Conservation (phyloP, 1,140 invertebrate genomes). For the Meteorus sp. region DNA sequence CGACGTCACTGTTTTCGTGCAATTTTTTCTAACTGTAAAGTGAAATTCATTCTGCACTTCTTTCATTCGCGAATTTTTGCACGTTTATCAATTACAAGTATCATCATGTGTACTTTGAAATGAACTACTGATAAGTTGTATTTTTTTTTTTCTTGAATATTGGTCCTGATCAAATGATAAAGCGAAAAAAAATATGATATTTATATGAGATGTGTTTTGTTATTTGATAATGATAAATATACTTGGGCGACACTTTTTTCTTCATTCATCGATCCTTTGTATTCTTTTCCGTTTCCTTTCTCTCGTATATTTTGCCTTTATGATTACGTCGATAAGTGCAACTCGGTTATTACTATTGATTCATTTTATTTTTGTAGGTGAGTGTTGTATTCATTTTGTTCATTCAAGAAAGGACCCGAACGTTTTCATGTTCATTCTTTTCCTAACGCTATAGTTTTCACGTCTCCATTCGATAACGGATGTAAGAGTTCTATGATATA, state of each 20-base stretch:
- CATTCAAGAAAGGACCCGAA: too few species aligned
- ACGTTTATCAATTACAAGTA: not conserved
- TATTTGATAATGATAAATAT: not conserved
- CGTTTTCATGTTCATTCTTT: too few species aligned
- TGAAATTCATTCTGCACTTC: not conserved
- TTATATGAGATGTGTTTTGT: not conserved
- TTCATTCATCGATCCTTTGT: too few species aligned
- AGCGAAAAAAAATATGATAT: not conserved
- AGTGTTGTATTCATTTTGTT: too few species aligned
- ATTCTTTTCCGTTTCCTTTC: too few species aligned
- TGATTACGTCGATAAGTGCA: too few species aligned
- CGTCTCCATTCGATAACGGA: not conserved
- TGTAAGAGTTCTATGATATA: too few species aligned
- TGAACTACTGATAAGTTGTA: constrained; percentile 32
- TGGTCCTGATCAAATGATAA: constrained; percentile 32
- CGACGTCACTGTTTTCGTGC: constrained; percentile 18
- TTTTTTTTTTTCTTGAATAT: constrained; percentile 31
- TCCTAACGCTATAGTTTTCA: not conserved
- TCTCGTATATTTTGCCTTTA: too few species aligned
- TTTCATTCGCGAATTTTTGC: constrained; percentile 4
- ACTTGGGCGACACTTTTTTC: not conserved
- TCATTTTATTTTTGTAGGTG: too few species aligned
- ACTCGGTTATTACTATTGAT: too few species aligned
- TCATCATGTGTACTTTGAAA: constrained; percentile 18
- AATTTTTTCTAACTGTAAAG: constrained; percentile 8